A percentile compares a stretch with the other conserved stretches of the same genome.
Evolutionary conservation across 1,140 invertebrate genomes (phyloP).

Genomic region (Pantala flavescens): DNA sequence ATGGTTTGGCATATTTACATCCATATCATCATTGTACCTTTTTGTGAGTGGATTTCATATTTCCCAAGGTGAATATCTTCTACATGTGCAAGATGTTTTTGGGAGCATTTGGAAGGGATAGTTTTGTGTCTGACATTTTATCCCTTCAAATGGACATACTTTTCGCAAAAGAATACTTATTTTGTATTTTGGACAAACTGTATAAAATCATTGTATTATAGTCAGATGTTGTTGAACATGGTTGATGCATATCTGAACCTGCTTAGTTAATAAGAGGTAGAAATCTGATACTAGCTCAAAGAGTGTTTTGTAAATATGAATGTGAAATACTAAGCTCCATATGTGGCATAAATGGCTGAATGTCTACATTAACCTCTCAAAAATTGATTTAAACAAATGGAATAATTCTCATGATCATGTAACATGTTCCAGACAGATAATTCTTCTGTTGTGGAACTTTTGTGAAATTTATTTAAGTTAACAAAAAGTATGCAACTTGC

Average conservation of each 20-base stretch:
- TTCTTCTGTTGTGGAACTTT: slow-evolving; percentile 4
- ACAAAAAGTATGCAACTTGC: not conserved
- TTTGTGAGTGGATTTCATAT: slow-evolving; percentile 4
- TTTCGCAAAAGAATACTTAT: slow-evolving; percentile 7
- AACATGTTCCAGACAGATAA: not conserved
- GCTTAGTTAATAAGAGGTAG: slow-evolving; percentile 6
- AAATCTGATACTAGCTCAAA: slow-evolving; percentile 7
- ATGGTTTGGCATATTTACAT: not conserved
- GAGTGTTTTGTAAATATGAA: slow-evolving; percentile 10
- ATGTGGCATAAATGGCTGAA: not conserved
- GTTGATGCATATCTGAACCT: slow-evolving; percentile 9
- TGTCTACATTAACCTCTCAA: not conserved
- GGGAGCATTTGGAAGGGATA: not conserved
- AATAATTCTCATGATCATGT: not conserved
- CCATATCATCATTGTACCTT: not conserved
- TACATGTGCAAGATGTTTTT: not conserved
- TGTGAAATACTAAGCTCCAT: slow-evolving; percentile 3
- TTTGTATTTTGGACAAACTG: slow-evolving; percentile 4
- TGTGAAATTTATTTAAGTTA: not conserved
- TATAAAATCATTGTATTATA: slow-evolving; percentile 11
- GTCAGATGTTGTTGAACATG: slow-evolving; percentile 9
- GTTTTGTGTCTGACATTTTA: not conserved
- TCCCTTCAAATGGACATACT: slow-evolving; percentile 9
- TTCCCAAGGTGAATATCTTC: not conserved
- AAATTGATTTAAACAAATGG: slow-evolving; percentile 8